phyloP scores from a whole-genome alignment of 1,140 invertebrate species.

The Ostrea edulis region DNA sequence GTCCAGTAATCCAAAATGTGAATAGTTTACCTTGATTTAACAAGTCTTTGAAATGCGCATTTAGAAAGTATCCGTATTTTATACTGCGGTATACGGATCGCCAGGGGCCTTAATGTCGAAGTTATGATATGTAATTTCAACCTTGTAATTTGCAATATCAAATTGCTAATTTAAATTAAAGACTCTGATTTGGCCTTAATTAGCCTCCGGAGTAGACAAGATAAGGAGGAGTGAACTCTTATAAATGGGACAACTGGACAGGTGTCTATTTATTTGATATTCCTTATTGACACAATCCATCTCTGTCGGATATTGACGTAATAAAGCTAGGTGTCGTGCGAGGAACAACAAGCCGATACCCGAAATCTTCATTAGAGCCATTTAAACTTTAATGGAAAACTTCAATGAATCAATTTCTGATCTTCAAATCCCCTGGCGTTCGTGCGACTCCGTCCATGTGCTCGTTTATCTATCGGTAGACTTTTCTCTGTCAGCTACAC shows the following conservation, averaged over 20 bases:
- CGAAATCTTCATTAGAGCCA: slow-evolving; percentile 34
- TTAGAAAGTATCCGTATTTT: too few species aligned
- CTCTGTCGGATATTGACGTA: slow-evolving; percentile 34
- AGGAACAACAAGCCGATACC: slow-evolving; percentile 35
- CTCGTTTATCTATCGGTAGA: not conserved
- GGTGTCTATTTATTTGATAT: slow-evolving; percentile 31
- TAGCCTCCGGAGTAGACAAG: too few species aligned
- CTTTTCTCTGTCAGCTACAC: not conserved
- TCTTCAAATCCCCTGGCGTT: slow-evolving; percentile 12
- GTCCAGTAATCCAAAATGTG: too few species aligned
- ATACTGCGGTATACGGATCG: too few species aligned
- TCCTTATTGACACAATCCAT: slow-evolving; percentile 19
- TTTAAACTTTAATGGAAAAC: slow-evolving; percentile 23
- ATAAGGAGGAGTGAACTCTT: not conserved
- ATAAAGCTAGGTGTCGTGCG: slow-evolving; percentile 18
- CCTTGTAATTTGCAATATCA: too few species aligned
- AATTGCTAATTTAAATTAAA: too few species aligned
- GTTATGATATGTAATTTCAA: not conserved
- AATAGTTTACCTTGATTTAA: too few species aligned
- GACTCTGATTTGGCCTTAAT: too few species aligned
- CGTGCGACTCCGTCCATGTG: slow-evolving; percentile 26
- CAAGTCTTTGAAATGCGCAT: too few species aligned
- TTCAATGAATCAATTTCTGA: slow-evolving; percentile 29
- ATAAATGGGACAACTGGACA: not conserved
- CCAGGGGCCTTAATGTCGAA: not conserved